Evolutionary conservation across 2,797 vertebrate species (phyloP).

Genomic region (Acrocephalus scirpaceus): DNA sequence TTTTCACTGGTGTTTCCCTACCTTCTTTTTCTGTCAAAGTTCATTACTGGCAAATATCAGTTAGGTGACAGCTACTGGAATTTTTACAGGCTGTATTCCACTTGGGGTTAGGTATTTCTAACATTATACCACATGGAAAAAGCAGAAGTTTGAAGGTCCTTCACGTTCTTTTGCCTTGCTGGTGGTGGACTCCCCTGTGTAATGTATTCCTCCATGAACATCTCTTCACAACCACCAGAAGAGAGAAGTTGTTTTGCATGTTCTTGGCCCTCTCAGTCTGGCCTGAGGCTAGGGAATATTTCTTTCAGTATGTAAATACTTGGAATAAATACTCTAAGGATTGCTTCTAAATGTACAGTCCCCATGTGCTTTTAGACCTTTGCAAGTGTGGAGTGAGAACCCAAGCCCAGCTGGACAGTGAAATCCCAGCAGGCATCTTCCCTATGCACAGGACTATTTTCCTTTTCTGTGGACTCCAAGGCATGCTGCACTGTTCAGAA

Average conservation of each 20-base stretch:
- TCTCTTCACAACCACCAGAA: neutral
- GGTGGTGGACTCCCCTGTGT: rapidly evolving
- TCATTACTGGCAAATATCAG: neutral
- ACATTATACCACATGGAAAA: neutral
- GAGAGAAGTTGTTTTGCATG: neutral
- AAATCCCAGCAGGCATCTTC: neutral
- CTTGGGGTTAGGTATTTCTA: neutral
- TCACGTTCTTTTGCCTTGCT: neutral
- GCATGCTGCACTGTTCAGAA: neutral
- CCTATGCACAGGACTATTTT: neutral
- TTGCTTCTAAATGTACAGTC: neutral
- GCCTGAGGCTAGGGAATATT: neutral
- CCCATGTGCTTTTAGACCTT: neutral
- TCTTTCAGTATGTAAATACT: neutral
- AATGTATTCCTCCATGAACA: neutral
- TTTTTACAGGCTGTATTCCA: neutral
- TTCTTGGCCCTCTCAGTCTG: neutral
- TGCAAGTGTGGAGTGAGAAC: neutral
- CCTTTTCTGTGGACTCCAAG: neutral
- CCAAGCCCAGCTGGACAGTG: neutral
- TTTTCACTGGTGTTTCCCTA: neutral
- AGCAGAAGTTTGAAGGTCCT: neutral
- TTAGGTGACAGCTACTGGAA: neutral
- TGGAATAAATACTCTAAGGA: neutral
- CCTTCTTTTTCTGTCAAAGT: neutral